These are phyloP conservation scores for Syrphus vitripennis DNA, from an alignment of 2,888 invertebrate genomes.

Conservation along the genomic window DNA sequence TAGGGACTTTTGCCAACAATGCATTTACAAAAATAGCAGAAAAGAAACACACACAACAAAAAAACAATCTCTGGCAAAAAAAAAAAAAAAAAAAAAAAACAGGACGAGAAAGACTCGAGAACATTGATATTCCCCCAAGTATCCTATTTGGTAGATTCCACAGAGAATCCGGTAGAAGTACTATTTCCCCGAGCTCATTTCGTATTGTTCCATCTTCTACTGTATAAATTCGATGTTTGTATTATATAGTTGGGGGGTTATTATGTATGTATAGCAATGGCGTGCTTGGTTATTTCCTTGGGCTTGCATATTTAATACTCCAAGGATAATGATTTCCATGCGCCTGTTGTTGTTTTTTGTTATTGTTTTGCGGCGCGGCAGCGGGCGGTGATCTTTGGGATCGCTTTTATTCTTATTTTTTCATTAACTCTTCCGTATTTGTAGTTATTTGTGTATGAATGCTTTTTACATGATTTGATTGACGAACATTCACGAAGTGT, in stretches of 20 bases:
- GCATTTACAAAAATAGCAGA: constrained; percentile 44
- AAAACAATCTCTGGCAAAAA: background rate
- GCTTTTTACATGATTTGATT: constrained; percentile 66
- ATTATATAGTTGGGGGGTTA: too few relatives aligned
- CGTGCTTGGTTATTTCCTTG: constrained; percentile 52
- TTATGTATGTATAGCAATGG: too few relatives aligned
- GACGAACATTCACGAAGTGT: constrained; percentile 39
- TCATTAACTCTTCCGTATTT: constrained; percentile 55
- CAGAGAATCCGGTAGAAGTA: constrained; percentile 35
- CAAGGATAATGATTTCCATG: constrained; percentile 66
- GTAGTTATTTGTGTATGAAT: constrained; percentile 33
- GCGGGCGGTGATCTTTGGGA: constrained; percentile 48
- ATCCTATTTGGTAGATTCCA: constrained; percentile 37
- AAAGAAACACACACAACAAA: too few relatives aligned
- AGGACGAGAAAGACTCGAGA: background rate
- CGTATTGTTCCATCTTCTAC: constrained; percentile 61
- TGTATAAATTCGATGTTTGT: background rate
- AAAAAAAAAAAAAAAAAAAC: background rate
- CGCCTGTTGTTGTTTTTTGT: constrained; percentile 32
- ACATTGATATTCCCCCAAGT: constrained; percentile 32
- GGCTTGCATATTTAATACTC: constrained; percentile 69
- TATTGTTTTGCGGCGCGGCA: background rate
- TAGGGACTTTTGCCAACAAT: constrained; percentile 69
- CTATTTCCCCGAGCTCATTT: constrained; percentile 69
- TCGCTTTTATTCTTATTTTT: constrained; percentile 62